A percentile compares a stretch with the other conserved stretches of the same genome.
Evolutionary conservation across 2,113 vertebrate species (phyloP).

Genomic region (Romanogobio albipinnatus): DNA sequence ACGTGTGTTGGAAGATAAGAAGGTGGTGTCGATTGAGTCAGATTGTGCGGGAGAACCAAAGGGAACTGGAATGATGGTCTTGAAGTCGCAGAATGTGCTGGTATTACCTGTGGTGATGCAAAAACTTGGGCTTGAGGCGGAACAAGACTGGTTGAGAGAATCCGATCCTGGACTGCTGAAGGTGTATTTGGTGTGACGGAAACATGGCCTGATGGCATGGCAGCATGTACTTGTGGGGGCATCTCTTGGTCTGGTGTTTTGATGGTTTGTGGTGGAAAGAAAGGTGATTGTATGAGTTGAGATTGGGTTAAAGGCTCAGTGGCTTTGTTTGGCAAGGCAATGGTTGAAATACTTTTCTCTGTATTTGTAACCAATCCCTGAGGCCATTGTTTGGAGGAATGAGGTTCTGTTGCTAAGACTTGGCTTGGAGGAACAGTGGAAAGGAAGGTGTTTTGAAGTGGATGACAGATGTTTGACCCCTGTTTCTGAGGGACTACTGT

Average conservation of each 20-base stretch:
- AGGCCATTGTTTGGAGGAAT: neutral
- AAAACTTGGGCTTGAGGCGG: neutral
- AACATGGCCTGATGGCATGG: conserved; percentile 1
- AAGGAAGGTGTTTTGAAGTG: neutral
- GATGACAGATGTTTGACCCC: conserved; percentile 29
- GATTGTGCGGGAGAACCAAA: conserved; percentile 20
- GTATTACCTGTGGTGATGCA: conserved; percentile 9
- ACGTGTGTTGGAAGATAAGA: conserved; percentile 25
- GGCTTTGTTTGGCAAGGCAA: neutral
- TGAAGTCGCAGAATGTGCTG: conserved; percentile 21
- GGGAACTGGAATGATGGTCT: conserved; percentile 30
- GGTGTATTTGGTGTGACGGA: neutral
- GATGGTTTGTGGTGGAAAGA: conserved; percentile 13
- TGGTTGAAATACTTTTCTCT: conserved; percentile 16
- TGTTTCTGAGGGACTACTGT: neutral
- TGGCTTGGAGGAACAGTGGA: neutral
- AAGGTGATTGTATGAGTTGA: neutral
- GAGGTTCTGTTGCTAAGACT: neutral
- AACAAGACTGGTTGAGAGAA: neutral
- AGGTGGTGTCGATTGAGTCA: conserved; percentile 11
- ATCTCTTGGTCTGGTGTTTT: neutral
- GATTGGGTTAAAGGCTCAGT: neutral
- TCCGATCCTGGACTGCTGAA: neutral
- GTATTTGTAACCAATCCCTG: neutral
- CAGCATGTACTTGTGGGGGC: conserved; percentile 7